Percentiles rank a stretch among this genome's conserved stretches.
Conservation (phyloP, 2,113 vertebrate genomes). For the Pandion haliaetus region DNA sequence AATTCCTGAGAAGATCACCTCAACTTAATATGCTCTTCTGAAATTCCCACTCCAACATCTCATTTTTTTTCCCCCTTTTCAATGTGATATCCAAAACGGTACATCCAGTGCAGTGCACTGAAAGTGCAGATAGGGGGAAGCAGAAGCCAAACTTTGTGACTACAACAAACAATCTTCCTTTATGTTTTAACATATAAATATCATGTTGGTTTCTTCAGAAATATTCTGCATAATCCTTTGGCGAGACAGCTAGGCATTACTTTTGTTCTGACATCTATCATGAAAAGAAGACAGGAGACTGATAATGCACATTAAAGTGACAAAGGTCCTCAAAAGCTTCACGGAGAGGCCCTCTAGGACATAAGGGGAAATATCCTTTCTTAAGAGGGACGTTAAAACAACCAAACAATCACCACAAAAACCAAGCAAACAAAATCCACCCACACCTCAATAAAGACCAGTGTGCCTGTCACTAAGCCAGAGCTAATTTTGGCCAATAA, state of each 20-base stretch:
- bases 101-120: background rate
- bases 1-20: background rate
- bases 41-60: background rate
- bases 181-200: background rate
- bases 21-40: background rate
- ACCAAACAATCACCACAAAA: background rate
- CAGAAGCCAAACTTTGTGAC: background rate
- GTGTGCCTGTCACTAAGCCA: background rate
- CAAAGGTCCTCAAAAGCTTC: background rate
- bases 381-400: background rate
- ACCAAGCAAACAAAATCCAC: background rate
- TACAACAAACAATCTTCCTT: background rate
- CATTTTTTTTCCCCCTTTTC: background rate
- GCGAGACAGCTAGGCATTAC: background rate
- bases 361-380: background rate
- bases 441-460: background rate
- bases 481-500: background rate
- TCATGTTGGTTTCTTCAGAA: background rate
- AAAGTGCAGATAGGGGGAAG: background rate
- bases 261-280: background rate
- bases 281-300: background rate
- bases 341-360: background rate
- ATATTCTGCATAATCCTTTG: background rate
- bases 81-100: background rate
- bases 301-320: background rate